Evolutionary conservation across 2,888 invertebrate species (phyloP), one percentile per base, ranked within the genome.

Genomic region (Cenopis cana): DNA sequence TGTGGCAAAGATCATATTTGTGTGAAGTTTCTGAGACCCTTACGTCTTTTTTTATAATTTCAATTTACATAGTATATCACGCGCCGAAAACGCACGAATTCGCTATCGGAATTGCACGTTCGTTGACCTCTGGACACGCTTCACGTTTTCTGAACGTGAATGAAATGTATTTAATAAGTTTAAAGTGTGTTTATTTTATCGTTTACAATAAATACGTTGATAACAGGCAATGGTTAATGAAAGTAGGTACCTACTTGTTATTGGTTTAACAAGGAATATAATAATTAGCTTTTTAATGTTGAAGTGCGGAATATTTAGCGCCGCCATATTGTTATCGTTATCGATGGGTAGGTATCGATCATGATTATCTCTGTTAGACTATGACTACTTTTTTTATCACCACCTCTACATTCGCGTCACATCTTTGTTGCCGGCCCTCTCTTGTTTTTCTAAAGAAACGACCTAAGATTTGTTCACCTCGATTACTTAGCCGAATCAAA

Each of bases 91-190:
- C 50, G n/a, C n/a, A 20, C 36, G 57, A 52, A 52, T 65, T 46
- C 54, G 68, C 54, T 70, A 65, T 70, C 59, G 12, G 54, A 66
- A 65, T 66, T 41, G 65, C 65, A 60, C 70, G 70, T 70, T 65
- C 70, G 54, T 70, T 70, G 65, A 70, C 59, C 70, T 70, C 52
- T 52, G 24, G 38, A 54, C 52, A 54, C 20, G 24, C 36, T 64
- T 54, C 64, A 64, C 64, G 64, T 64, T 20, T 64, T n/a, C 50
- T 64, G 33, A 64, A 64, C 64, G 64, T 64, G 64, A 64, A 64
- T 64, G 64, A 64, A 64, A 64, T 64, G 52, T 38, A 54, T 64
- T 64, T 36, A n/a, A 36, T 18, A 62, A n/a, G n/a, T 62, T 6
- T 62, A 8, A 52, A 50, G 17, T 49, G 24, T 52, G 36, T 52